A percentile compares a stretch with the other conserved stretches of the same genome.
Conservation (phyloP, 2,113 vertebrate species). For the Centropus unirufus region DNA sequence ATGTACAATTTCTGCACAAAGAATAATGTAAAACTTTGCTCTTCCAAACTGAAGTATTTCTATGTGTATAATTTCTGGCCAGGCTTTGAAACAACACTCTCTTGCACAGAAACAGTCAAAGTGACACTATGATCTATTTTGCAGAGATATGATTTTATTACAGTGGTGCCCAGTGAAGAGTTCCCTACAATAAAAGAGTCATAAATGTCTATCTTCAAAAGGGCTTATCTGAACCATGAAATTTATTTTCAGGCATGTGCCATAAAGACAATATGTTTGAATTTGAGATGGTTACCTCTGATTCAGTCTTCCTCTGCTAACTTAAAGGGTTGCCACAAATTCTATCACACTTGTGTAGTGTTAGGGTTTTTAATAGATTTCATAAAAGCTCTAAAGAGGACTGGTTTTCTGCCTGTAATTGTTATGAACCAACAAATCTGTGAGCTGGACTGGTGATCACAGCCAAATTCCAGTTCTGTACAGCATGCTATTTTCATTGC, state of each 20-base stretch:
- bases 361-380: background rate
- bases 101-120: background rate
- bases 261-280: constrained; percentile 10
- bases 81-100: background rate
- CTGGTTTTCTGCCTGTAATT: background rate
- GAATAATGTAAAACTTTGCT: background rate
- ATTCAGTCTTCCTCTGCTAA: background rate
- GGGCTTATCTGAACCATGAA: constrained; percentile 22
- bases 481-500: background rate
- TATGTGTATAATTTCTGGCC: background rate
- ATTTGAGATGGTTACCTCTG: background rate
- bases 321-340: background rate
- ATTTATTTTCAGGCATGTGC: constrained; percentile 8
- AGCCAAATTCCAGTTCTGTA: background rate
- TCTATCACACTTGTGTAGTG: background rate
- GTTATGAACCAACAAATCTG: constrained; percentile 6
- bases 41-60: background rate
- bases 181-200: constrained; percentile 13
- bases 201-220: constrained; percentile 39
- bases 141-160: background rate
- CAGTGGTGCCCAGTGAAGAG: background rate
- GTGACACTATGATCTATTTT: background rate
- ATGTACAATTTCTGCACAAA: background rate
- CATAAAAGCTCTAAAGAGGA: background rate
- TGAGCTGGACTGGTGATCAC: background rate